Evolutionary conservation across 2,113 vertebrate species (phyloP).

Genomic region (Microtus richardsoni): DNA sequence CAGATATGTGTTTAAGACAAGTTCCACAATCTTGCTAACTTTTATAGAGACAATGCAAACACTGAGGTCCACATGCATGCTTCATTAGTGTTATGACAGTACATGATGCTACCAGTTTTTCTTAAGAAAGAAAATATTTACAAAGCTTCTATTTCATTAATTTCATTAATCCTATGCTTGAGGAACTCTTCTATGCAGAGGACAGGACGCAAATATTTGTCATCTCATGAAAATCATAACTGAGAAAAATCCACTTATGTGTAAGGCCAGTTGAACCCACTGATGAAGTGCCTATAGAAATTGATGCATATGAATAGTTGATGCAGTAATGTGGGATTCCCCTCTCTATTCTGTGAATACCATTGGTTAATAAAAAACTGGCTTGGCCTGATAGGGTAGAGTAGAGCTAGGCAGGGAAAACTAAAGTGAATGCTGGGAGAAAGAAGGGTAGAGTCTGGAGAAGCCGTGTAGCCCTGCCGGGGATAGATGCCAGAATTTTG

Average conservation of each 20-base stretch:
- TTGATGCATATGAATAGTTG: background rate
- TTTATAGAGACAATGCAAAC: background rate
- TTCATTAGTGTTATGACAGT: background rate
- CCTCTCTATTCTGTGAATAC: no score
- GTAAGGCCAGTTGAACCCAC: background rate
- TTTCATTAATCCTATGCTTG: slow-evolving; percentile 6
- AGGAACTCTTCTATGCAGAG: background rate
- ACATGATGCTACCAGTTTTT: background rate
- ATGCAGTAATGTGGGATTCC: background rate
- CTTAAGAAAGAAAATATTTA: slow-evolving; percentile 11
- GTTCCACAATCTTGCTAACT: background rate
- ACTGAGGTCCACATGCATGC: background rate
- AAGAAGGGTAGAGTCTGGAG: no score
- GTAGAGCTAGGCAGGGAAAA: no score
- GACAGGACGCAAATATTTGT: background rate
- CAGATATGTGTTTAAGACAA: background rate
- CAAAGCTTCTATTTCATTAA: slow-evolving; percentile 18
- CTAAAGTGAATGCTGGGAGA: no score
- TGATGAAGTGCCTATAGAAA: background rate
- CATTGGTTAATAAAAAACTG: no score
- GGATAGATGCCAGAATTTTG: no score
- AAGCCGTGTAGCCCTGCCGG: no score
- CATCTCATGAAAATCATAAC: slow-evolving; percentile 4
- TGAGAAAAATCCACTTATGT: background rate
- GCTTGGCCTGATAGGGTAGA: no score